Percentiles rank a stretch among this genome's conserved stretches.
These are phyloP conservation scores for Taphrorychus bicolor DNA, from an alignment of 2,888 invertebrate species.

Conservation along the genomic window DNA sequence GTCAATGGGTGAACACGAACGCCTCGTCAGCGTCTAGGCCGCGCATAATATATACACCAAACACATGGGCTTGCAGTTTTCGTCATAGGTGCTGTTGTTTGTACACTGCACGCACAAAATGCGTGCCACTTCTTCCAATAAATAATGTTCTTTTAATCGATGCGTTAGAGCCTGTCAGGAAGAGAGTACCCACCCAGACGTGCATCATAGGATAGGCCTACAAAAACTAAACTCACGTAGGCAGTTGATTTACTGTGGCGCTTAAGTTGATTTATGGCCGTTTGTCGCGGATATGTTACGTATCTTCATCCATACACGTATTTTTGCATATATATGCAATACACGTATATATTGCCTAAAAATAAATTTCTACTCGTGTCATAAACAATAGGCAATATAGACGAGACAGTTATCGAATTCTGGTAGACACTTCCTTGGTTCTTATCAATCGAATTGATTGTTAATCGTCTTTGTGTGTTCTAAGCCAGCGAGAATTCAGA, in stretches of 20 bases:
- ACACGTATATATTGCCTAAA: background rate
- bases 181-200: too few species aligned
- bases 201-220: too few species aligned
- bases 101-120: background rate
- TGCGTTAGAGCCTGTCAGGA: too few species aligned
- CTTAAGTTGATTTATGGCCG: background rate
- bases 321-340: background rate
- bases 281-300: background rate
- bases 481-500: too few species aligned
- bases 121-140: background rate
- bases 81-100: background rate
- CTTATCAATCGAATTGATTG: too few species aligned
- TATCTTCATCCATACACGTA: background rate
- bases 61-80: slow-evolving; percentile 13
- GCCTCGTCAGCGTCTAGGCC: slow-evolving; percentile 23
- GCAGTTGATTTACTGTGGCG: background rate
- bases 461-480: too few species aligned
- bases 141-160: too few species aligned
- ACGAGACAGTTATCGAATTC: too few species aligned
- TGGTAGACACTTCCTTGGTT: too few species aligned
- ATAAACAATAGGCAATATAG: too few species aligned
- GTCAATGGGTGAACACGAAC: slow-evolving; percentile 20
- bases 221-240: background rate
- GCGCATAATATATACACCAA: background rate
- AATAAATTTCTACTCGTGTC: too few species aligned